A percentile compares a stretch with the other conserved stretches of the same genome.
Conservation (phyloP, 1,140 invertebrate genomes). For the Ostrea edulis region DNA sequence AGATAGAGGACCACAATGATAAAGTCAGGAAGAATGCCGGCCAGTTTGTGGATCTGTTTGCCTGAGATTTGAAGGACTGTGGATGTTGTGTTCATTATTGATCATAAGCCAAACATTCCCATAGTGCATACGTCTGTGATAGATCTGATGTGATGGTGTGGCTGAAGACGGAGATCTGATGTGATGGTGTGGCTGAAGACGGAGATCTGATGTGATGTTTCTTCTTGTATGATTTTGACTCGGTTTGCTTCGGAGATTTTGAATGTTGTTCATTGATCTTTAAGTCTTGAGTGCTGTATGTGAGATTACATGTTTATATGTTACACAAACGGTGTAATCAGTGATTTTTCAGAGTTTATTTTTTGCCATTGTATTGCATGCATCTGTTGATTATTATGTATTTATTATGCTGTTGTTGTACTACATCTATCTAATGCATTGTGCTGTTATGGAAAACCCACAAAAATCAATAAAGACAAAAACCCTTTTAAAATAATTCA, state of each 20-base stretch:
- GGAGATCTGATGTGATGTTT: background rate
- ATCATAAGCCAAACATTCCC: background rate
- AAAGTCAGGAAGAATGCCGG: slow-evolving; percentile 62
- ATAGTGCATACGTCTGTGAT: background rate
- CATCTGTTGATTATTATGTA: too few species aligned
- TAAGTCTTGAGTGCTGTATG: background rate
- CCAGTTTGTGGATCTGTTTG: slow-evolving; percentile 68
- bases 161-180: background rate
- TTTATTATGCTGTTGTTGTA: too few species aligned
- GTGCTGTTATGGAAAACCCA: too few species aligned
- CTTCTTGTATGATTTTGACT: background rate
- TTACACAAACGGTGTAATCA: background rate
- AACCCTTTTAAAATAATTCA: too few species aligned
- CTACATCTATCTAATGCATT: too few species aligned
- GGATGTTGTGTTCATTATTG: background rate
- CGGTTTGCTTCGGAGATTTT: background rate
- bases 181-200: background rate
- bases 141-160: background rate
- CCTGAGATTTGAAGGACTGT: slow-evolving; percentile 13
- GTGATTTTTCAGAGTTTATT: background rate
- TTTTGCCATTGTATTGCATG: background rate
- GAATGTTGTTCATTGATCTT: background rate
- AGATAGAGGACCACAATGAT: slow-evolving; percentile 66
- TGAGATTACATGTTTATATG: background rate
- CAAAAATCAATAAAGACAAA: too few species aligned